Base-by-base conservation (phyloP, 2,888 invertebrate species). In the Himalopsyche japonica region DNA sequence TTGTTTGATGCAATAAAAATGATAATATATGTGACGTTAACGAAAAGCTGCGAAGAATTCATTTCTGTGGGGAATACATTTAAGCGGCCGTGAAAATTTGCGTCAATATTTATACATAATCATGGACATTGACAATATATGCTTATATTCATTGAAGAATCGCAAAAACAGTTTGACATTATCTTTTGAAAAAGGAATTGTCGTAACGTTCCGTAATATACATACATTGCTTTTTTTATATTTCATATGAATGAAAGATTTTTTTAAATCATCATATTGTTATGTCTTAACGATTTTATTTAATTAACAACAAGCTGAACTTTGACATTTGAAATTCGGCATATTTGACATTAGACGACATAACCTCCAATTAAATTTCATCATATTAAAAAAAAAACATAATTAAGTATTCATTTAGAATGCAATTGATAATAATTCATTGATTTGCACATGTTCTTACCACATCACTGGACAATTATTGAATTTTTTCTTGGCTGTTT, bases 251-350 rank as follows among this genome's bases (percentile, higher is more conserved):
- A 15, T 43, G 12, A 43, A 43, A 2, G 43, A 2, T 3, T 43
- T 43, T 15, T 43, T 43, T 15, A 3, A 43, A 43, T 15, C 12
- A 15, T 43, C 15, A 43, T 43, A 3, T 3, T 15, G 15, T 43
- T 43, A 43, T 15, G 43, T 43, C 15, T 43, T 43, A 43, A 43
- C 43, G 15, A 15, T 76, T 32, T 76, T 76, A 30, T n/a, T 30
- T 76, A 18, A 76, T 43, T 43, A 43, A 43, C 43, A 12, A 76
- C 30, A 32, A 6, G 76, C 4, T 76, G 76, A 76, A 30, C 76
- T 76, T 76, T 76, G 76, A 34, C 76, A 76, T 76, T 76, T 76
- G 27, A 30, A 76, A 27, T 76, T 76, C 76, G 76, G 76, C 76
- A 34, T 76, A 32, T 76, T 76, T 76, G 32, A 76, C 32, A 57